phyloP scores from a whole-genome alignment of 2,797 vertebrate species.

The Hippopotamyrus pictus region DNA sequence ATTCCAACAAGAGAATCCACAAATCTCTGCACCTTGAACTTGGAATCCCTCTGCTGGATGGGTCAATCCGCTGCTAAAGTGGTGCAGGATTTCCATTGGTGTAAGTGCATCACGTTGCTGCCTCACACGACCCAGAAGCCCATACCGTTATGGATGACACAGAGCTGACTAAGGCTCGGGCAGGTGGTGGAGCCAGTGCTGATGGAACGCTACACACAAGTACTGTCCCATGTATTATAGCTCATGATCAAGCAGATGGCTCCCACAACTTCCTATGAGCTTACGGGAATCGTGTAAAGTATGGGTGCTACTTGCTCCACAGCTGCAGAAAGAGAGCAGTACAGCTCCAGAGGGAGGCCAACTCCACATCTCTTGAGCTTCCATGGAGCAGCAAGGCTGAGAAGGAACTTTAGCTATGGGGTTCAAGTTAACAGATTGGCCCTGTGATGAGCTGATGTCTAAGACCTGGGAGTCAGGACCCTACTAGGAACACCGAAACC shows the following conservation, averaged over 20 bases:
- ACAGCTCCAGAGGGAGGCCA: neutral
- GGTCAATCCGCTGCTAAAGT: neutral
- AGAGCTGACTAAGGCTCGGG: neutral
- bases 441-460: neutral
- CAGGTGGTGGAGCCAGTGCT: neutral
- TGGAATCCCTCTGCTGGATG: neutral
- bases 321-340: neutral
- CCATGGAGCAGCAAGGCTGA: neutral
- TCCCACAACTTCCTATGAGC: neutral
- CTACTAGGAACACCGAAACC: neutral
- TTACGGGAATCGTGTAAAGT: neutral
- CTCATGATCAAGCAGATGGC: neutral
- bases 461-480: neutral
- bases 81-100: neutral
- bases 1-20: neutral
- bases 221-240: neutral
- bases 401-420: neutral
- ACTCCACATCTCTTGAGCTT: neutral
- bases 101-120: neutral
- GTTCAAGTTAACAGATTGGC: neutral
- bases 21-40: neutral
- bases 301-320: neutral
- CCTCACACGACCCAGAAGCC: neutral
- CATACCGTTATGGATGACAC: neutral
- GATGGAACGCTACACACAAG: neutral